phyloP scores from a whole-genome alignment of 2,797 vertebrate genomes.

The Potorous gilbertii region DNA sequence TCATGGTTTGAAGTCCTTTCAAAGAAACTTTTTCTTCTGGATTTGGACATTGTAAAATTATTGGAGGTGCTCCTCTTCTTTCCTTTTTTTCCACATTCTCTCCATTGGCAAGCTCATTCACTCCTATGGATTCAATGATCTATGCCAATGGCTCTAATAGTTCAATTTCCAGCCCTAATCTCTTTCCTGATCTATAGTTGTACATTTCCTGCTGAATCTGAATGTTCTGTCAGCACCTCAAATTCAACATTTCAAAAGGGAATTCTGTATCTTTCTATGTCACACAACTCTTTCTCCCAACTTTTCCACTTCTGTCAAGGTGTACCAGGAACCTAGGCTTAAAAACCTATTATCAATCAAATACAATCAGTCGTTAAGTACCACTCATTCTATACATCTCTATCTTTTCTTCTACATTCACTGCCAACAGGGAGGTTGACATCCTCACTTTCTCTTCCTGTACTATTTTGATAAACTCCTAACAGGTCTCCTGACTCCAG shows the following conservation, averaged over 20 bases:
- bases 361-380: neutral
- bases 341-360: neutral
- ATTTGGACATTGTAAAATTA: neutral
- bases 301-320: neutral
- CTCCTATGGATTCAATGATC: neutral
- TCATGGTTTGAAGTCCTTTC: constrained; percentile 26
- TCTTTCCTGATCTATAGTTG: neutral
- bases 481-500: neutral
- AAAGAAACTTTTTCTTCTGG: neutral
- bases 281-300: neutral
- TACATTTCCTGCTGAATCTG: neutral
- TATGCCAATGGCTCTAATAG: neutral
- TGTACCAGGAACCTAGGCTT: neutral
- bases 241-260: neutral
- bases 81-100: neutral
- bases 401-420: neutral
- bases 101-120: neutral
- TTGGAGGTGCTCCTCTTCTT: neutral
- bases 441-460: neutral
- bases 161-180: neutral
- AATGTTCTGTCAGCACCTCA: neutral
- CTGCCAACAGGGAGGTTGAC: neutral
- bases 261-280: neutral
- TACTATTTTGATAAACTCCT: neutral
- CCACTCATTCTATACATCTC: neutral